These are phyloP conservation scores for Sternotherus odoratus DNA, from an alignment of 2,797 vertebrate genomes.

Conservation along the genomic window DNA sequence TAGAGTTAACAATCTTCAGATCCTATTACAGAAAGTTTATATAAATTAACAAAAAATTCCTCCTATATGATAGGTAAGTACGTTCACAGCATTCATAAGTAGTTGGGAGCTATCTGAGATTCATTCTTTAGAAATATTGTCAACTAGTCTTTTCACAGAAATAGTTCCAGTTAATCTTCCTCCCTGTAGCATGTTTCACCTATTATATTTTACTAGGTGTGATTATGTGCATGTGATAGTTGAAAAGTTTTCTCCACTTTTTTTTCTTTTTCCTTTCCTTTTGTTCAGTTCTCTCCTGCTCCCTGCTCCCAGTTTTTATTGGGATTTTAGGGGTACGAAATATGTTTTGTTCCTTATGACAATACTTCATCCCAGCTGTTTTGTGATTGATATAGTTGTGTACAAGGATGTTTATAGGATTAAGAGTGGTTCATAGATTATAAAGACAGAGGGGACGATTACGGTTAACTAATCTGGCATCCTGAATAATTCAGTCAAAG, in stretches of 20 bases:
- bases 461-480: not conserved
- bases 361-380: not conserved
- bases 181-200: rapidly evolving
- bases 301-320: not conserved
- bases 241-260: not conserved
- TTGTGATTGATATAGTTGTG: not conserved
- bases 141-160: rapidly evolving
- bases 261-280: not conserved
- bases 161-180: not conserved
- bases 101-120: not conserved
- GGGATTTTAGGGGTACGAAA: not conserved
- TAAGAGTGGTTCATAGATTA: not conserved
- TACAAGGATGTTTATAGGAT: not conserved
- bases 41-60: not conserved
- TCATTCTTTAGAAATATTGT: not conserved
- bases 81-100: rapidly evolving
- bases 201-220: not conserved
- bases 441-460: not conserved
- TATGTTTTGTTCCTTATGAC: not conserved
- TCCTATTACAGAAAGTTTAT: rapidly evolving
- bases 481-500: not conserved
- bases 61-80: not conserved
- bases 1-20: not conserved
- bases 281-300: not conserved
- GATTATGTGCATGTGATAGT: not conserved